Evolutionary conservation across 1,140 invertebrate species (phyloP).

Genomic region (Aphaenogaster floridana): DNA sequence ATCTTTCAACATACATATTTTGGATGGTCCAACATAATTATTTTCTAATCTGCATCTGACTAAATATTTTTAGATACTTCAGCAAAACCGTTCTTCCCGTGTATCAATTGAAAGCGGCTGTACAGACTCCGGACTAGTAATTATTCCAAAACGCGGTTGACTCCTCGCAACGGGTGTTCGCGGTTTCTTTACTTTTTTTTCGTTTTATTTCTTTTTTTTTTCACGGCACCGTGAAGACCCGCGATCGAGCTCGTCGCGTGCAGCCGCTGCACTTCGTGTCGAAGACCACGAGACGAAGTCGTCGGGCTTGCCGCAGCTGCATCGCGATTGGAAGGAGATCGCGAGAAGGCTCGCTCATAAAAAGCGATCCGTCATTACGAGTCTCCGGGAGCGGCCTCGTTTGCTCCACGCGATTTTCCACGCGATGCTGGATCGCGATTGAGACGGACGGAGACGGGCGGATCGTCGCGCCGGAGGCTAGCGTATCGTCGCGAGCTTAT

Average conservation of each 20-base stretch:
- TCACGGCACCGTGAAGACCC: not conserved
- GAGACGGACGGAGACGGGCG: not conserved
- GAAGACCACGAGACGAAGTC: constrained; percentile 4
- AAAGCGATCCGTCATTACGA: constrained; percentile 29
- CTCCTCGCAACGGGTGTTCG: constrained; percentile 19
- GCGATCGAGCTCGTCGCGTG: constrained; percentile 34
- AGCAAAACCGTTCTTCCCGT: too few species aligned
- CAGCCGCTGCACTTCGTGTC: constrained; percentile 16
- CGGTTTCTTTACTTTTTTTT: not conserved
- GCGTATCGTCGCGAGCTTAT: constrained; percentile 40
- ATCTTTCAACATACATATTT: too few species aligned
- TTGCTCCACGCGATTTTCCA: constrained; percentile 16
- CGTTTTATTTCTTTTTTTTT: not conserved
- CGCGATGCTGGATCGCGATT: not conserved
- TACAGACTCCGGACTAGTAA: not conserved
- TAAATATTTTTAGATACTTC: too few species aligned
- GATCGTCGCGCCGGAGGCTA: not conserved
- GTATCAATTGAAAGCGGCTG: not conserved
- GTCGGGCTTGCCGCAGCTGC: not conserved
- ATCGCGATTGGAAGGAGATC: not conserved
- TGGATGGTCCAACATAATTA: too few species aligned
- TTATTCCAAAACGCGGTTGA: constrained; percentile 1
- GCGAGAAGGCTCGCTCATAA: not conserved
- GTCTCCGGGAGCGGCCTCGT: not conserved
- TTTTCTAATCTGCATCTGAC: too few species aligned